Evolutionary conservation across 2,113 vertebrate genomes (phyloP), one percentile per base, ranked within the genome.

Genomic region (Tragulus kanchil): DNA sequence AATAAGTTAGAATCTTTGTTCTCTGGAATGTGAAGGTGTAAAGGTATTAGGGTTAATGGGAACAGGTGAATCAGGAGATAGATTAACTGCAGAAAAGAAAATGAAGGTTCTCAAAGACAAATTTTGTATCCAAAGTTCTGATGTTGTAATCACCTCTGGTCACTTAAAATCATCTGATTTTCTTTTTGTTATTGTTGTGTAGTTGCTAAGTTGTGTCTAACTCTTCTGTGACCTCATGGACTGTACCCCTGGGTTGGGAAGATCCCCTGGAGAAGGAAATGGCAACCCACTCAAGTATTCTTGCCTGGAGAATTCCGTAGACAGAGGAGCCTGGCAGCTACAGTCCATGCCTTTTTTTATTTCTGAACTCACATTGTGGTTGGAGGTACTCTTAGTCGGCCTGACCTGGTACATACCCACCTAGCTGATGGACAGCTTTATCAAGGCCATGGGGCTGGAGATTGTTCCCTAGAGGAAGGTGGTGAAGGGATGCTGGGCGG

Each of bases 1-100:
- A 92, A 92, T 21, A 89, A 88, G 82, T 31, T 0, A 96, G 48
- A 23, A 45, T 78, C 65, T 96, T 93, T n/a, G 11, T 89, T 95
- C 11, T 81, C 28, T 92, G 56, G 52, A 5, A 8, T 64, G 17
- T 87, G n/a, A 59, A 48, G 9, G 36, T 77, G 17, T 87, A 31
- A 64, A 59, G 9, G 36, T 93, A 31, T 82, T 85, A 81, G 4
- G 26, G 54, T 84, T 71, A 62, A 52, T 90, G 48, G 25, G 58
- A 88, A 93, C n/a, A 23, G 16, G 28, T 90, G 59, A 95, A 42
- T 90, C 17, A 67, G 62, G 69, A 90, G 42, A 56, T 36, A 83
- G 28, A 45, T 21, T 21, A 89, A 52, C 31, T 85, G 77, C 23
- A 85, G 59, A 69, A 79, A 94, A 95, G 69, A n/a, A 89, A 85